Conservation (phyloP, 2,113 vertebrate species). For the Oreochromis spilurus region DNA sequence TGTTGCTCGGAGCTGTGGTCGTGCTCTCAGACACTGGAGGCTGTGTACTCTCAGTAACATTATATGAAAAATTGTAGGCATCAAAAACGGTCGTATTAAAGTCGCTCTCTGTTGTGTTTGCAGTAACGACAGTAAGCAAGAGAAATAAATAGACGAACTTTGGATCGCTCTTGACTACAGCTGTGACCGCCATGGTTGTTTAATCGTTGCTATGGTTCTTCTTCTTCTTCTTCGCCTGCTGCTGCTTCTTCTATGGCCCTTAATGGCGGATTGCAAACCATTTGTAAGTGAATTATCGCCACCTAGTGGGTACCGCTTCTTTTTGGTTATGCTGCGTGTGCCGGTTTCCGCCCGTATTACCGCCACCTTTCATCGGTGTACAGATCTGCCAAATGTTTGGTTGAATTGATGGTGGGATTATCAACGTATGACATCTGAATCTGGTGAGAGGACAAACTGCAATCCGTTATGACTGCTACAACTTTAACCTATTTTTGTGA, state of each 20-base stretch:
- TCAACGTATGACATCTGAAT: not conserved
- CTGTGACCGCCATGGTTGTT: slow-evolving; percentile 40
- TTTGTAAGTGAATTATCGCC: not conserved
- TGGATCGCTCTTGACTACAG: rapidly evolving
- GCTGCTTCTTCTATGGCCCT: rapidly evolving
- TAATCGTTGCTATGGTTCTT: slow-evolving; percentile 43
- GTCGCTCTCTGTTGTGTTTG: not conserved
- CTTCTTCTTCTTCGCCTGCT: not conserved
- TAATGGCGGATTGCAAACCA: not conserved
- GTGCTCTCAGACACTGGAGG: not conserved
- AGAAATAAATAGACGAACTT: not conserved
- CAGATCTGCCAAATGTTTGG: not conserved
- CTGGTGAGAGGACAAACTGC: not conserved
- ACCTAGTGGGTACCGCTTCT: not conserved
- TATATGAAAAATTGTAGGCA: not conserved
- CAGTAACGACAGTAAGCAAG: not conserved
- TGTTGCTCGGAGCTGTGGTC: not conserved
- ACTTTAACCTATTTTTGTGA: not conserved
- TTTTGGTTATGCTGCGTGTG: not conserved
- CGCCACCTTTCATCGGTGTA: not conserved
- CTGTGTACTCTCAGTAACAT: not conserved
- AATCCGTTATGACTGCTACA: not conserved
- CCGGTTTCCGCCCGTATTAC: not conserved
- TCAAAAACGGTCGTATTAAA: not conserved
- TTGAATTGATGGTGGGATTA: not conserved